These are phyloP conservation scores for Philotrypesis tridentata DNA, from an alignment of 1,140 invertebrate genomes.

Conservation along the genomic window DNA sequence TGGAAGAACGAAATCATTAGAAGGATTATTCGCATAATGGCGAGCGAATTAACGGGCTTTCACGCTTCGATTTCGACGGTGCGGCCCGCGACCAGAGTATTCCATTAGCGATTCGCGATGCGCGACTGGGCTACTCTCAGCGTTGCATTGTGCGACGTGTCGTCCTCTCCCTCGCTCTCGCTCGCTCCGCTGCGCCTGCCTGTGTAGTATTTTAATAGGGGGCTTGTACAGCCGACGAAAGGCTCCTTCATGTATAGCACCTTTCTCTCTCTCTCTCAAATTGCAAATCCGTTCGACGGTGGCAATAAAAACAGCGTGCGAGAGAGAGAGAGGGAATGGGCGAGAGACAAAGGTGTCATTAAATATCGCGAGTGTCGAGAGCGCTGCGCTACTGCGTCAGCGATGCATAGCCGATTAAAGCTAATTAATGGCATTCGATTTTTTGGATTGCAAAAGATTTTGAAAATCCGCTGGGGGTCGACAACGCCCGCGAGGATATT, in stretches of 20 bases:
- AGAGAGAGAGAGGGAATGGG: neutral
- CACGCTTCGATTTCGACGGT: slow-evolving; percentile 36
- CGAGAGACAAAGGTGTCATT: neutral
- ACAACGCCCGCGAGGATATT: too few relatives aligned
- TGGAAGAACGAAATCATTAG: slow-evolving; percentile 45
- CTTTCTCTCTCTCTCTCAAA: slow-evolving; percentile 14
- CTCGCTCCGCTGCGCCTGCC: neutral
- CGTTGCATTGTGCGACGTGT: neutral
- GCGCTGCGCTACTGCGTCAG: neutral
- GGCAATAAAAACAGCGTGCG: slow-evolving; percentile 2
- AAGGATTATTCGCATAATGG: slow-evolving; percentile 47
- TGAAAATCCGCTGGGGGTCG: too few relatives aligned
- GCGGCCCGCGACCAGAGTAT: slow-evolving; percentile 40
- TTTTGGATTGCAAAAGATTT: neutral
- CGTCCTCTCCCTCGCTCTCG: neutral
- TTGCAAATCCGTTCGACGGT: slow-evolving; percentile 33
- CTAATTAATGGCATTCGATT: neutral
- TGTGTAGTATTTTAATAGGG: slow-evolving; percentile 33
- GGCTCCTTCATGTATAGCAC: slow-evolving; percentile 5
- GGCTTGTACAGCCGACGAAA: neutral
- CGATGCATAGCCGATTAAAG: neutral
- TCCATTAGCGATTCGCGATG: slow-evolving; percentile 46
- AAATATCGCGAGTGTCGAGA: neutral
- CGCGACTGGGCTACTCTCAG: neutral
- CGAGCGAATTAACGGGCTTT: slow-evolving; percentile 44